Evolutionary conservation across 2,113 vertebrate species (phyloP), one percentile per base, ranked within the genome.

Genomic region (Laterallus jamaicensis): DNA sequence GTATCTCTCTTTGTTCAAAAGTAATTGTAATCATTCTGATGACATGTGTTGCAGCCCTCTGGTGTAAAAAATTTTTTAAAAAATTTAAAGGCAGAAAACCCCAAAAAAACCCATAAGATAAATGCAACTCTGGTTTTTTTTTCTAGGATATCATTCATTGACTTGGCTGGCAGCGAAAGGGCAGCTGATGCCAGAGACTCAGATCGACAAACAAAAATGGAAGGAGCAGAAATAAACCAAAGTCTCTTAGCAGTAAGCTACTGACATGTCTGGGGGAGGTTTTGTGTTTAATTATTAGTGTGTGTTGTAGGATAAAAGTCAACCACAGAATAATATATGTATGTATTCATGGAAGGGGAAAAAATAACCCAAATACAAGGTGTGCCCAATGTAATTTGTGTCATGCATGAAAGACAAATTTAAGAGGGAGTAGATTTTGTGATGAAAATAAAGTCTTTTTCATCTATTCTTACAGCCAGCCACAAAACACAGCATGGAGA

Each of bases 211-310:
- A 99, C 98, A 60, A 99, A 99, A 91, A 98, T 99, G 97, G 99
- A 99, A 97, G 99, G 98, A 91, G 99, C 99, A 63, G 99, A 99
- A 97, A 99, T 99, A 97, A 99, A 99, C 94, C 99, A 99, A 97
- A 99, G 99, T 96, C 98, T 99, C 75, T 95, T 99, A 94, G 99
- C 99, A 92, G 99, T 99, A 98, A 98, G 98, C 95, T 88, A 39
- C 52, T 96, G 8, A 26, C 81, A 44, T 91, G 14, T 64, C 66
- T 82, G 76, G 40, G 67, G 54, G 81, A 92, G 82, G 54, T 84
- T 56, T 96, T 93, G 22, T 68, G 39, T 77, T 91, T 75, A 60
- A 58, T 87, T 92, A 60, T 67, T 86, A 52, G 31, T 10, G 40
- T 10, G 19, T 59, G 12, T 67, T 90, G 86, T 94, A 58, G 50